Conservation (phyloP, 2,888 invertebrate species). For the Neoaliturus tenellus region DNA sequence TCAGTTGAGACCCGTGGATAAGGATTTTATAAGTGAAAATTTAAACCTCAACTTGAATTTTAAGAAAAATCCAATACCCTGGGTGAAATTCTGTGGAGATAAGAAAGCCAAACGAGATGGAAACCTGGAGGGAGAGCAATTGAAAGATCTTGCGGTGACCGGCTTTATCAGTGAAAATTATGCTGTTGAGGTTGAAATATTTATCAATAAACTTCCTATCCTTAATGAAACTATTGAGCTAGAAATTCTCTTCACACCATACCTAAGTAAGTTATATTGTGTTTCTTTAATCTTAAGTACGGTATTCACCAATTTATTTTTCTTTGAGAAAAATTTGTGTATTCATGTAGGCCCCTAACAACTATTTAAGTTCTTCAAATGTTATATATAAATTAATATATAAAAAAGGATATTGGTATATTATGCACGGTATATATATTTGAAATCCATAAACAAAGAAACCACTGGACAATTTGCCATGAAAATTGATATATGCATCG, state of each 20-base stretch:
- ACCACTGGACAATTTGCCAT: too few relatives aligned
- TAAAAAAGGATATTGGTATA: too few relatives aligned
- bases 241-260: conserved; percentile 73
- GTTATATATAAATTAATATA: too few relatives aligned
- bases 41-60: not conserved
- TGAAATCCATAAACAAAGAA: too few relatives aligned
- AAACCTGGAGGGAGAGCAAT: not conserved
- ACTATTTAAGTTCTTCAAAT: too few relatives aligned
- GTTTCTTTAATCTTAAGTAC: not conserved
- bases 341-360: too few relatives aligned
- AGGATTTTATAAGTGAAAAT: conserved; percentile 14
- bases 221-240: conserved; percentile 70
- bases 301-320: not conserved
- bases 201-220: conserved; percentile 70
- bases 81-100: conserved; percentile 9
- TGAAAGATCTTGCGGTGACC: not conserved
- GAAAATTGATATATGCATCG: too few relatives aligned
- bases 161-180: conserved; percentile 69
- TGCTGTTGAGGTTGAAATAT: conserved; percentile 72
- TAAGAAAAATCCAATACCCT: conserved; percentile 1
- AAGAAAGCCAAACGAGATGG: conserved; percentile 16
- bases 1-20: not conserved
- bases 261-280: conserved; percentile 70
- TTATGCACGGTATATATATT: too few relatives aligned
- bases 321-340: too few relatives aligned